Base-by-base conservation (phyloP, 2,113 vertebrate genomes). In the Thryonomys swinderianus region DNA sequence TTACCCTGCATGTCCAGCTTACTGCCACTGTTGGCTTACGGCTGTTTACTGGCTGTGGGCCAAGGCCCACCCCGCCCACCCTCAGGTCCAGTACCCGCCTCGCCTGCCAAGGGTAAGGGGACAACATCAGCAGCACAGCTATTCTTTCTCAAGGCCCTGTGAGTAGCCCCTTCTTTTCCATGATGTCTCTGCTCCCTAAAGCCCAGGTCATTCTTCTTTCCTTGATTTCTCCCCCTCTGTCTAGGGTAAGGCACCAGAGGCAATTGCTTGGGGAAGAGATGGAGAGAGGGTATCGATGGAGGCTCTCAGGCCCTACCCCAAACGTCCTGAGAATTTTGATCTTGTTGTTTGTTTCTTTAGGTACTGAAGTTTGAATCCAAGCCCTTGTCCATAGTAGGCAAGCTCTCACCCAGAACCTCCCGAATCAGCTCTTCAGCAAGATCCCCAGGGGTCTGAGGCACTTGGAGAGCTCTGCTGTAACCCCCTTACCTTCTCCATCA, bases 161-260 rank as follows among this genome's bases (percentile, higher is more conserved):
- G 57, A 45, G 6, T 84, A 81, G 69, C 83, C 71, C 61, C 79
- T 69, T 64, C 61, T 80, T 74, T 85, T 88, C 62, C 32, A 45
- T 67, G 67, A 85, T 23, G 9, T 61, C 74, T 91, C 71, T 64
- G 90, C 76, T 81, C 32, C 81, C 9, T 81, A 25, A 81, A 73
- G 27, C 57, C 90, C 80, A 12, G 45, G 53, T 42, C 9, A 4
- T 79, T 94, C 82, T 90, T 82, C 37, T 57, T 84, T 57, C 53
- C 82, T 34, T n/a, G 66, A 62, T 78, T 62, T 86, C 67, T n/a
- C 51, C 57, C 61, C 32, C 45, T 61, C 45, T 9, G 53, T 85
- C 51, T 13, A 34, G 32, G 40, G 21, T 59, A 7, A 42, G 27
- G 37, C 32, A 37, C 20, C 23, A 23, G 32, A 48, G 25, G 40